Percentiles rank a stretch among this genome's conserved stretches.
Conservation (phyloP, 2,797 vertebrate species). For the Nyctalus aviator region DNA sequence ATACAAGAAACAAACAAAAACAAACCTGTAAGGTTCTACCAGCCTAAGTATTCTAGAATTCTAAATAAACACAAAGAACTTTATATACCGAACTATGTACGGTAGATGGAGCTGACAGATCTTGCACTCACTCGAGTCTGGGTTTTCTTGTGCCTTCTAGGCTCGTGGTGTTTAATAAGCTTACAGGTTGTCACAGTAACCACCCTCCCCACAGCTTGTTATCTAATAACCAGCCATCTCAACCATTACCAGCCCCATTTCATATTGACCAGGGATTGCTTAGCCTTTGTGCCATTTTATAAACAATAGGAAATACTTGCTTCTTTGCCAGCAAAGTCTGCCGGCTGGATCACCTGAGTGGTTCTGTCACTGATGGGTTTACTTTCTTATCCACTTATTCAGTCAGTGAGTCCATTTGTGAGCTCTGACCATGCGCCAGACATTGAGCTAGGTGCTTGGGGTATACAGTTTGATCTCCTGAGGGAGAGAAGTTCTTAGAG, state of each 20-base stretch:
- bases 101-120: neutral
- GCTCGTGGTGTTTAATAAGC: slow-evolving; percentile 43
- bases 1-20: neutral
- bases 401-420: neutral
- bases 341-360: neutral
- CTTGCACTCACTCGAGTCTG: neutral
- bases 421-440: neutral
- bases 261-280: neutral
- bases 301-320: neutral
- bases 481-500: neutral
- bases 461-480: neutral
- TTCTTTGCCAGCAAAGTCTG: neutral
- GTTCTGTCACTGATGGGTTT: neutral
- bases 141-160: neutral
- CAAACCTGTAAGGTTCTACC: neutral
- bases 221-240: neutral
- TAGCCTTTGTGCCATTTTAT: neutral
- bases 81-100: neutral
- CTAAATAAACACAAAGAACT: neutral
- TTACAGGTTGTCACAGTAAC: slow-evolving; percentile 55
- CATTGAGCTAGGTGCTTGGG: neutral
- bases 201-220: neutral
- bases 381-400: neutral
- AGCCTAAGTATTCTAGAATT: neutral
- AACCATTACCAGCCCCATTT: neutral